These are phyloP conservation scores for Pristionchus japonicus DNA, from an alignment of 2,888 invertebrate species.

Conservation along the genomic window DNA sequence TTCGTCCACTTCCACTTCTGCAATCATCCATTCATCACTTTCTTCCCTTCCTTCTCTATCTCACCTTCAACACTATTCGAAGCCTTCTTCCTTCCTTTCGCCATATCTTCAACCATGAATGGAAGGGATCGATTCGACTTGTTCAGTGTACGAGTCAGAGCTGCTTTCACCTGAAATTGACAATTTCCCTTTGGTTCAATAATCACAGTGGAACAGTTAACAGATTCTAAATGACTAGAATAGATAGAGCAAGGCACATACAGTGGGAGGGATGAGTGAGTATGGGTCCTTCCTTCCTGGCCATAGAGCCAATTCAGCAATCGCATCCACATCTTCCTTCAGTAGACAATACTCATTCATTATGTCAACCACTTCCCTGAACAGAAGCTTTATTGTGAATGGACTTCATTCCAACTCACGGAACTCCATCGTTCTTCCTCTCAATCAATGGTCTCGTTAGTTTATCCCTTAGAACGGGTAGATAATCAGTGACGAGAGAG, in stretches of 20 bases:
- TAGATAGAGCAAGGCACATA: slow-evolving; percentile 49
- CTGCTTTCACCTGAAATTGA: slow-evolving; percentile 86
- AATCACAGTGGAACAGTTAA: not conserved
- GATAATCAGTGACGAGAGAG: slow-evolving; percentile 82
- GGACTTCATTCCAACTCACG: not conserved
- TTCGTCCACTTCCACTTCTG: slow-evolving; percentile 61
- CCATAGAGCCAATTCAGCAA: slow-evolving; percentile 90
- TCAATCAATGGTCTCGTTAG: slow-evolving; percentile 86
- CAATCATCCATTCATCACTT: slow-evolving; percentile 37
- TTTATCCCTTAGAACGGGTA: slow-evolving; percentile 84
- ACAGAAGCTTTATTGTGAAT: slow-evolving; percentile 29
- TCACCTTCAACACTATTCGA: slow-evolving; percentile 27
- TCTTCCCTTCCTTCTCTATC: not conserved
- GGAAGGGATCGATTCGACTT: slow-evolving; percentile 86
- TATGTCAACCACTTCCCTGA: slow-evolving; percentile 81
- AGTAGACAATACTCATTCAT: slow-evolving; percentile 89
- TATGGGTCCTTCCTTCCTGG: slow-evolving; percentile 81
- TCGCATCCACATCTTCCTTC: slow-evolving; percentile 91
- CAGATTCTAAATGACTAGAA: not conserved
- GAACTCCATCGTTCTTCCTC: slow-evolving; percentile 74
- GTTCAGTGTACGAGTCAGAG: slow-evolving; percentile 92
- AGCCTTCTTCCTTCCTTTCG: slow-evolving; percentile 58
- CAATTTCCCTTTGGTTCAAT: too few relatives aligned
- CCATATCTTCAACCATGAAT: slow-evolving; percentile 81
- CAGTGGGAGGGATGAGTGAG: slow-evolving; percentile 80